Evolutionary conservation across 2,797 vertebrate genomes (phyloP).

Genomic region (Aphelocoma californica): DNA sequence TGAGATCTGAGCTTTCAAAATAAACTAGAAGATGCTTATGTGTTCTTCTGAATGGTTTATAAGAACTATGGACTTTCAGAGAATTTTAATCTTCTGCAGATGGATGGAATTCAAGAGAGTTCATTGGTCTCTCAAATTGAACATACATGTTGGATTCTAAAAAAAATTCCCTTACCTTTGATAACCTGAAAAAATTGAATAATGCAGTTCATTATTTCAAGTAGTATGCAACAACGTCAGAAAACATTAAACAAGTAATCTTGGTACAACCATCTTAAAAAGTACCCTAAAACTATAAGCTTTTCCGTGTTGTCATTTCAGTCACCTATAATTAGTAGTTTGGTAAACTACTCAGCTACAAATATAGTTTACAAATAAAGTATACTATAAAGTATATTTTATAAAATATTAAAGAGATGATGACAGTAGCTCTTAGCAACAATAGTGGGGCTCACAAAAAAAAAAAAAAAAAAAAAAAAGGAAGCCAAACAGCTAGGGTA

Average conservation of each 20-base stretch:
- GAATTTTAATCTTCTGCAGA: not conserved
- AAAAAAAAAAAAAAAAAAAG: not conserved
- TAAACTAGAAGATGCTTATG: not conserved
- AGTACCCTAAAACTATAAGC: not conserved
- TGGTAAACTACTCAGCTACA: not conserved
- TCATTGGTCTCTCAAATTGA: not conserved
- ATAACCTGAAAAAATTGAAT: not conserved
- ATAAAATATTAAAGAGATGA: not conserved
- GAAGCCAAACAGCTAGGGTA: not conserved
- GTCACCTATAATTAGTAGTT: not conserved
- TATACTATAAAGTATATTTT: not conserved
- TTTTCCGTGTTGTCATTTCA: not conserved
- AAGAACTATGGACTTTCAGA: not conserved
- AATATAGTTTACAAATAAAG: not conserved
- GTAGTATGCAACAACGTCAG: not conserved
- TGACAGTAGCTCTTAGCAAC: not conserved
- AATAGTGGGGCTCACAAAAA: fast-evolving
- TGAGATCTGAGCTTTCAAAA: not conserved
- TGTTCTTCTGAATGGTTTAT: not conserved
- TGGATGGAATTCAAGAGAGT: not conserved
- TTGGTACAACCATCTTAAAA: not conserved
- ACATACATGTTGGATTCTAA: not conserved
- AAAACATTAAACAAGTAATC: not conserved
- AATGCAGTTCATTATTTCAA: not conserved
- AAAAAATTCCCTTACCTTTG: not conserved